Evolutionary conservation across 2,797 vertebrate species (phyloP).

Genomic region (Triplophysa yarkandensis): DNA sequence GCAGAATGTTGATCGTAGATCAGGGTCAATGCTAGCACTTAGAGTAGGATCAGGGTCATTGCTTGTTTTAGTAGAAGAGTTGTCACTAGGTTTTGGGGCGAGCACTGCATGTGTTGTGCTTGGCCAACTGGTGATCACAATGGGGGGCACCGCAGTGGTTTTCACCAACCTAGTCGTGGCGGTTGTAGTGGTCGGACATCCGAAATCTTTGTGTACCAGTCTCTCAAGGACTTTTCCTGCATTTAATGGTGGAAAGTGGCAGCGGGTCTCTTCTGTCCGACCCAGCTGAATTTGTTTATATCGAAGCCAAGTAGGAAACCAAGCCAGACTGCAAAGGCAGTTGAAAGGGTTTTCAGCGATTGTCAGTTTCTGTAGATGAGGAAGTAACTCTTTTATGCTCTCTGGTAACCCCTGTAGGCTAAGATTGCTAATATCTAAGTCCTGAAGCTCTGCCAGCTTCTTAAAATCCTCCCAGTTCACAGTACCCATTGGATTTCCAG

Average conservation of each 20-base stretch:
- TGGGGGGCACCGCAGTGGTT: slow-evolving; percentile 63
- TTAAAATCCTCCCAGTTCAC: slow-evolving; percentile 80
- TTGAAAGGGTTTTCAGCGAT: slow-evolving; percentile 94
- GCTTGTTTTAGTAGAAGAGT: slow-evolving; percentile 49
- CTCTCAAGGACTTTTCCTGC: slow-evolving; percentile 84
- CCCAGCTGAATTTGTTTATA: slow-evolving; percentile 71
- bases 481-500: slow-evolving; percentile 83
- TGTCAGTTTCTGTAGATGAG: slow-evolving; percentile 76
- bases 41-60: slow-evolving; percentile 54
- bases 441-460: slow-evolving; percentile 81
- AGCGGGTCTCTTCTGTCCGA: slow-evolving; percentile 87
- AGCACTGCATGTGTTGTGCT: slow-evolving; percentile 67
- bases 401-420: slow-evolving; percentile 86
- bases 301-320: slow-evolving; percentile 87
- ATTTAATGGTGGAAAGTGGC: slow-evolving; percentile 91
- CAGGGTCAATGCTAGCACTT: slow-evolving; percentile 48
- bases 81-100: slow-evolving; percentile 75
- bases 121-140: slow-evolving; percentile 52
- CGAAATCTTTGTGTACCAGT: slow-evolving; percentile 84
- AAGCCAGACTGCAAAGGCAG: slow-evolving; percentile 89
- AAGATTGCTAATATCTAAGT: slow-evolving; percentile 90
- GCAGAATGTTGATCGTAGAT: slow-evolving; percentile 72
- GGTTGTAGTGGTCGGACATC: slow-evolving; percentile 87
- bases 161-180: slow-evolving; percentile 62
- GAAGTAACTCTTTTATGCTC: slow-evolving; percentile 80